phyloP scores from a whole-genome alignment of 1,140 invertebrate genomes.

The Monomorium pharaonis region DNA sequence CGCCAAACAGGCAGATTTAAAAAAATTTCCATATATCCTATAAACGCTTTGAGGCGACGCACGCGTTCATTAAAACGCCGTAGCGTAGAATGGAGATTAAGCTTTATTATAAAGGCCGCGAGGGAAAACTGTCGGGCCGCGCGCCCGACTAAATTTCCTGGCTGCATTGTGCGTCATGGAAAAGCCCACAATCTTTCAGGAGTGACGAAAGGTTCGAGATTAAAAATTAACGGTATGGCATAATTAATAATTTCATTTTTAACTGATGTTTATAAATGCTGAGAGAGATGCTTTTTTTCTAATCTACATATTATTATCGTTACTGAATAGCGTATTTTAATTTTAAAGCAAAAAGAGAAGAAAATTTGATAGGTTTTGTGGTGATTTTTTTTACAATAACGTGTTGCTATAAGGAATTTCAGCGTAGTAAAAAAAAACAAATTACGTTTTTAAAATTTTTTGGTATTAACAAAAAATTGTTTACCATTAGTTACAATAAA shows the following conservation, averaged over 20 bases:
- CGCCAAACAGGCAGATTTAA: conserved; percentile 23
- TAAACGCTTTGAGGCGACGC: conserved; percentile 26
- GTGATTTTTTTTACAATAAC: neutral
- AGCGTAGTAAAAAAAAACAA: too few species aligned
- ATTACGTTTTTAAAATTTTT: too few species aligned
- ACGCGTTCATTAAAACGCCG: conserved; percentile 41
- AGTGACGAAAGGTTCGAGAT: conserved; percentile 1
- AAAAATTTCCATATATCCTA: conserved; percentile 46
- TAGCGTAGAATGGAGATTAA: conserved; percentile 39
- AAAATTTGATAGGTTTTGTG: neutral
- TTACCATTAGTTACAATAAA: too few species aligned
- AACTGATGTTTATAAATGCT: neutral
- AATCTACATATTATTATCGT: neutral
- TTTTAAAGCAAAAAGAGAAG: neutral
- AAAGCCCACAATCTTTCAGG: conserved; percentile 30
- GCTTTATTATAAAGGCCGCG: conserved; percentile 47
- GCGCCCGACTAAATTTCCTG: conserved; percentile 38
- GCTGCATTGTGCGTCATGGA: neutral
- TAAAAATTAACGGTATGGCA: neutral
- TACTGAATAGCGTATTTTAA: too few species aligned
- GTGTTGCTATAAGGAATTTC: too few species aligned
- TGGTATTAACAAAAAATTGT: too few species aligned
- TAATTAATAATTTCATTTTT: conserved; percentile 4
- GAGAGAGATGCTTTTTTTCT: neutral
- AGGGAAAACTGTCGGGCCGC: conserved; percentile 14